Percentiles rank a stretch among this genome's conserved stretches.
Evolutionary conservation across 2,113 vertebrate genomes (phyloP).

Genomic region (Gobius niger): DNA sequence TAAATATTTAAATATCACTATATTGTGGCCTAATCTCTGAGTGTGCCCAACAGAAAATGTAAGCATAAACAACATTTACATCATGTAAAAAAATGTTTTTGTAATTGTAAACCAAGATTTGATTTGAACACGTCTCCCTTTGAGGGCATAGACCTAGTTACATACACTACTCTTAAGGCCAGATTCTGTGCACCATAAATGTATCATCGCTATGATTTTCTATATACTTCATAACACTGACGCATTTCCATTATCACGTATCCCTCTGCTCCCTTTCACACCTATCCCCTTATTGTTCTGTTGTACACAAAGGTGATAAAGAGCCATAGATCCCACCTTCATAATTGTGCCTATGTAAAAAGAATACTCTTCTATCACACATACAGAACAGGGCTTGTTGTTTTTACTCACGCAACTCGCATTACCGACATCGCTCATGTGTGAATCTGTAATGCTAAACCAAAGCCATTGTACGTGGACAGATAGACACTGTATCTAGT

Average conservation of each 20-base stretch:
- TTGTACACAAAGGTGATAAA: constrained; percentile 22
- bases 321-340: constrained; percentile 12
- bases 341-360: neutral
- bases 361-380: neutral
- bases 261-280: constrained; percentile 17
- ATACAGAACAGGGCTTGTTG: constrained; percentile 23
- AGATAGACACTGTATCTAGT: neutral
- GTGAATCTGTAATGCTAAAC: constrained; percentile 14
- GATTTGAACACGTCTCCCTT: too few relatives aligned
- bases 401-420: constrained; percentile 1
- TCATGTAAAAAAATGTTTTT: too few relatives aligned
- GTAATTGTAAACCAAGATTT: too few relatives aligned
- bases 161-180: neutral
- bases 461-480: neutral
- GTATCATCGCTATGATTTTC: constrained; percentile 2
- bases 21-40: too few relatives aligned
- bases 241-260: constrained; percentile 14
- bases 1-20: too few relatives aligned
- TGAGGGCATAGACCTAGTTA: too few relatives aligned
- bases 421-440: neutral
- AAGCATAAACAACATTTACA: too few relatives aligned
- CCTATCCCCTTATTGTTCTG: constrained; percentile 15
- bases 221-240: neutral
- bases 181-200: neutral
- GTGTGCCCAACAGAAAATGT: too few relatives aligned